Evolutionary conservation across 2,113 vertebrate genomes (phyloP), one percentile per base, ranked within the genome.

Genomic region (Seriola quinqueradiata): DNA sequence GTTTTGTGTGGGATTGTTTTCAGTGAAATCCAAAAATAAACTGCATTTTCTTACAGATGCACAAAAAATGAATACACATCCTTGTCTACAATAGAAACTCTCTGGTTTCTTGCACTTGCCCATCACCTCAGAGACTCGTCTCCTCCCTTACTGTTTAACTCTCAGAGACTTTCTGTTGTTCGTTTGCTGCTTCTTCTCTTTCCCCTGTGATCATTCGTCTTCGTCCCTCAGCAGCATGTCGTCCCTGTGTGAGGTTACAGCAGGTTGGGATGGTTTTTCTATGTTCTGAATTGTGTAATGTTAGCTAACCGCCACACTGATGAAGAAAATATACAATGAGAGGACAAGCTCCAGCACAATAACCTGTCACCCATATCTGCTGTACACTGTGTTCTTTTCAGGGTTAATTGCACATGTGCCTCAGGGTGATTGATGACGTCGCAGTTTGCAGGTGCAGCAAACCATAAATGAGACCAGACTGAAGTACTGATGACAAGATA

Each of bases 141-240:
- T 50, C 72, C 0, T 12, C 23, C 23, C 14, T 55, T 55, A 55
- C 14, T 0, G 14, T 60, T 38, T 48, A 77, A 59, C 75, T 68
- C 54, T 36, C 75, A 48, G 19, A 42, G 25, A 70, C 6, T 70
- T 50, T 60, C 65, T 36, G 19, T 55, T 79, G 40, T 73, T 19
- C 2, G 19, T 17, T 40, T 42, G 13, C 19, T 32, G 14, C 52
- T 23, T 36, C 28, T 40, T 17, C 14, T 52, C 38, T 58, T 28
- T 23, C 52, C 38, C n/a, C 21, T 8, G 55, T 42, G n/a, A 72
- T 61, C 38, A 9, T 50, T 14, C 48, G 3, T 50, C 65, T 54
- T 23, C 70, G 34, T 73, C 38, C 32, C 14, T 46, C 28, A 14
- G 52, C 38, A 65, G 40, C 4, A 9, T 0, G 6, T 57, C 0